Conservation (phyloP, 2,888 invertebrate species). For the Caenorhabditis becei region DNA sequence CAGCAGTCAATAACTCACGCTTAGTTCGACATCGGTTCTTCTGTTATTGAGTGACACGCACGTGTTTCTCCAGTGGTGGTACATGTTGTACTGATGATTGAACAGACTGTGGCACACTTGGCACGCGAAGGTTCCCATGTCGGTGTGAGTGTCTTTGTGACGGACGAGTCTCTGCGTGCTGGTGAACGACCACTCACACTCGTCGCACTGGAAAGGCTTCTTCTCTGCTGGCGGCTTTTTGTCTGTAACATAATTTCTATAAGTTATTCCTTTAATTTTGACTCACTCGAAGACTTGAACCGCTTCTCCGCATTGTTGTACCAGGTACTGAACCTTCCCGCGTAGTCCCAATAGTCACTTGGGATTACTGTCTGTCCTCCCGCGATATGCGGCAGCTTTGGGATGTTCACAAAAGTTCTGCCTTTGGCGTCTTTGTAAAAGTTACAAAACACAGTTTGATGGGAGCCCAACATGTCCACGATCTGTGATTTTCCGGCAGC, state of each 20-base stretch:
- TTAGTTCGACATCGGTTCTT: not conserved
- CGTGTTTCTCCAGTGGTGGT: conserved; percentile 25
- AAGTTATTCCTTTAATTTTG: not conserved
- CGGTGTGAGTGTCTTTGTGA: conserved; percentile 15
- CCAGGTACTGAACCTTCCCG: conserved; percentile 4
- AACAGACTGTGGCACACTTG: conserved; percentile 40
- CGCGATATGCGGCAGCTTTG: conserved; percentile 5
- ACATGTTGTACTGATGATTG: conserved; percentile 19
- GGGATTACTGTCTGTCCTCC: not conserved
- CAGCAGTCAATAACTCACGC: not conserved
- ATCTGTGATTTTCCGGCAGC: no score
- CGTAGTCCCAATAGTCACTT: conserved; percentile 13
- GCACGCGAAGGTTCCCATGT: conserved; percentile 32
- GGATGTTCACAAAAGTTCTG: not conserved
- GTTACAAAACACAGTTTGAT: no score
- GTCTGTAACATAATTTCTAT: not conserved
- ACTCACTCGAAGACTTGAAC: conserved; percentile 5
- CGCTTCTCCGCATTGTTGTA: conserved; percentile 2
- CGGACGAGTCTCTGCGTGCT: not conserved
- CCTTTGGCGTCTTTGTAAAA: no score
- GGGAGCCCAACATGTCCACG: no score
- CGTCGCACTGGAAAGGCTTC: not conserved
- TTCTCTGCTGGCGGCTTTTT: not conserved
- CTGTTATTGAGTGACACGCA: not conserved
- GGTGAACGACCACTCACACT: conserved; percentile 36